Evolutionary conservation across 2,113 vertebrate species (phyloP), one percentile per base, ranked within the genome.

Genomic region (Tenrec ecaudatus): DNA sequence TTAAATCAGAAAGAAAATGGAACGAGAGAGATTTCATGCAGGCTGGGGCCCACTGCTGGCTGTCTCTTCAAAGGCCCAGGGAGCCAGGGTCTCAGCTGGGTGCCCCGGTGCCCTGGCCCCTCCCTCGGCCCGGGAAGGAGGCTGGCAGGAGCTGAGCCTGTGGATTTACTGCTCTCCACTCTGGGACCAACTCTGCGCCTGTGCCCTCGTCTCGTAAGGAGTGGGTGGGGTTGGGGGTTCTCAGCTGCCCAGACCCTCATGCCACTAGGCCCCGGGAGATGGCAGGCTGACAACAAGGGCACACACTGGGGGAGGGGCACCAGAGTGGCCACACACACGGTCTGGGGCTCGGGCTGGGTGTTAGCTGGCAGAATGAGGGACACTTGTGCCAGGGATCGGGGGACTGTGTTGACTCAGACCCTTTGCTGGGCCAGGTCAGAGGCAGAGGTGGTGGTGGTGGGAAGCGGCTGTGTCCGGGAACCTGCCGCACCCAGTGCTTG

Each of bases 1-100:
- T 98, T 98, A 98, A 98, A 98, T 97, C 96, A 94, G 97, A 96
- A 96, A 97, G 97, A 96, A 98, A 98, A 98, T 94, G 95, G 96
- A 97, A 98, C 77, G 87, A 97, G 91, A 43, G 82, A 82, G 94
- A 97, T 94, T 86, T 93, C 95, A 93, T 1, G 64, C 86, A 81
- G 88, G 64, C 79, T 90, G 68, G 22, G 79, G 47, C 75, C 84
- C 11, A 84, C 82, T 38, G 83, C 92, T 20, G 47, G 75, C 88
- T 93, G 86, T 75, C 75, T 95, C 75, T 78, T 92, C 84, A 58
- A 80, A 92, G 73, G 79, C 79, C 60, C 79, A 77, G 84, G 23
- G 73, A n/a, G 66, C 33, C 5, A 76, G 77, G 38, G 73, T 62
- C 79, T 91, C 62, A 11, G 81, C 43, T 20, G 68, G 77, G 69